Base-by-base conservation (phyloP, 2,113 vertebrate genomes). In the Podarcis raffonei region DNA sequence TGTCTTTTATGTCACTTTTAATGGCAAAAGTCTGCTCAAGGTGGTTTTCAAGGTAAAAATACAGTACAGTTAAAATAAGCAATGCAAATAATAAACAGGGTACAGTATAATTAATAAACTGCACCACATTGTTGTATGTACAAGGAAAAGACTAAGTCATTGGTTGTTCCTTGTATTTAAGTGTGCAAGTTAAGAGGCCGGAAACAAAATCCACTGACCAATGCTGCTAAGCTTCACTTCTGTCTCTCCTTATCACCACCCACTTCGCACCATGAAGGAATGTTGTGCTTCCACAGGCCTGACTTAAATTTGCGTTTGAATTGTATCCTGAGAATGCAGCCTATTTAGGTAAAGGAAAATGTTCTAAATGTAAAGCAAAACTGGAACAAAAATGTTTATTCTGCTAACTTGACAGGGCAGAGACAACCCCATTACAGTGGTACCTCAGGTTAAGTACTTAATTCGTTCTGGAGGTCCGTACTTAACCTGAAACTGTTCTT, bases 251-350 rank as follows among this genome's bases (percentile, higher is more conserved):
- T 59, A 22, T 74, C 48, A 74, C 9, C 1, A 59, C 71, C 11
- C 32, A 62, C 2, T 27, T 75, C 30, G 37, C 2, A 27, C 22
- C 84, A 75, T 62, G 22, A 35, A 85, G 48, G 25, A 76, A 32
- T 23, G 30, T 53, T 25, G 7, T 71, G 7, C n/a, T 42, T 25
- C 30, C 23, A 71, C 35, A 65, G 16, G 48, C 91, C 74, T 65
- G 87, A 74, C 37, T 83, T 5, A 35, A 81, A 0, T 7, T 3
- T 72, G 78, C 68, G 32, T 57, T 78, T 37, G 71, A 86, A 27
- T 1, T 66, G 81, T 75, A 80, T 87, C 1, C 23, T 89, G 85
- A 90, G 88, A 57, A 6, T 91, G 5, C 6, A 83, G 82, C 27
- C 37, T 22, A 20, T 16, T 83, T n/a, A 37, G 62, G 66, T n/a